A percentile compares a stretch with the other conserved stretches of the same genome.
Evolutionary conservation across 1,140 invertebrate genomes (phyloP).

Genomic region (Anastatus disparis): DNA sequence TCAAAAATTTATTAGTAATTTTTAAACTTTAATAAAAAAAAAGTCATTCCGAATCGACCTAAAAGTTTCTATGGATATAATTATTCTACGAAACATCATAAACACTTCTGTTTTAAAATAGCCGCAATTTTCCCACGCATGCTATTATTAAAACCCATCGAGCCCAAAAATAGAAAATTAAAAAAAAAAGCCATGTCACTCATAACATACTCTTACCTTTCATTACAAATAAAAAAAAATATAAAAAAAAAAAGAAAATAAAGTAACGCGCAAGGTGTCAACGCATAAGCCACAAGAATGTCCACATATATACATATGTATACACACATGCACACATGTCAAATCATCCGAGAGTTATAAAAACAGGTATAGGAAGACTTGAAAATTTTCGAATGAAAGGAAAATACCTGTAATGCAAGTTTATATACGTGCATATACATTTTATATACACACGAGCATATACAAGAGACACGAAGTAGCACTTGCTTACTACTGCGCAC

Average conservation of each 20-base stretch:
- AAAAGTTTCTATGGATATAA: no score
- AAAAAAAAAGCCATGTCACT: not conserved
- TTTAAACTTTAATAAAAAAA: no score
- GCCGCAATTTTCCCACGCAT: no score
- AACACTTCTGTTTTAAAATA: no score
- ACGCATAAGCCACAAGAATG: not conserved
- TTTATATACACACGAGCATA: not conserved
- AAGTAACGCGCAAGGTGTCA: not conserved
- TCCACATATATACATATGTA: no score
- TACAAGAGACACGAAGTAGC: not conserved
- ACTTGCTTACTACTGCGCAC: slow-evolving; percentile 2
- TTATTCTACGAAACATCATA: no score
- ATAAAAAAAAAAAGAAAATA: not conserved
- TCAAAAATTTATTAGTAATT: no score
- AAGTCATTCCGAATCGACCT: no score
- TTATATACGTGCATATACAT: not conserved
- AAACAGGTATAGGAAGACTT: slow-evolving; percentile 2
- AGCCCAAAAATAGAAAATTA: slow-evolving; percentile 12
- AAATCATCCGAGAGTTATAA: no score
- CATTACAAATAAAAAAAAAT: not conserved
- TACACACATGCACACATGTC: not conserved
- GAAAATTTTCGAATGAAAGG: slow-evolving; percentile 38
- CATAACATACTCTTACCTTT: no score
- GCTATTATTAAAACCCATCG: not conserved
- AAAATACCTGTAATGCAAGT: slow-evolving; percentile 15